Base-by-base conservation (phyloP, 2,113 vertebrate genomes). In the Sinocyclocheilus anshuiensis region DNA sequence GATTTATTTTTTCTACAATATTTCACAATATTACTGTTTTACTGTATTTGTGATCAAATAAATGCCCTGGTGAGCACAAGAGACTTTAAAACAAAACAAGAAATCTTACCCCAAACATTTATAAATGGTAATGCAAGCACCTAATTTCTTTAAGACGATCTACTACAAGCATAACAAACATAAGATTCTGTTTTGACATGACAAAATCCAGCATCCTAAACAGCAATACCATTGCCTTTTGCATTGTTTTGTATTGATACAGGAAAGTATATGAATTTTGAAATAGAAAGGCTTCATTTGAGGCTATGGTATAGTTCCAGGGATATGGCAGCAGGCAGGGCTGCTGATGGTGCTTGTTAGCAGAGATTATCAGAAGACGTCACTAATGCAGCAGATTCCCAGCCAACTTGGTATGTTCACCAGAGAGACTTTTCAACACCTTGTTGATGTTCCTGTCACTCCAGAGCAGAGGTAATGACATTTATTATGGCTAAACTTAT, bases 391-490 rank as follows among this genome's bases (percentile, higher is more conserved):
- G 18, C 15, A 26, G 22, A 76, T 39, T 55, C 24, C 77, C 69
- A 74, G 84, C 86, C 87, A 87, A 45, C 72, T 80, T 57, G 26
- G 77, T 57, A 61, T 84, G 39, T 53, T 81, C 65, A 36, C 65
- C 22, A 71, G 29, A 90, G 83, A 84, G 59, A 8, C 63, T 26
- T 81, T 84, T 87, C 81, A 84, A 81, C 87, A 87, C 39, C 24
- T 69, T 83, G 72, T 55, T 13, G 50, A 77, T 48, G 50, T 26
- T 53, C 36, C 79, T 53, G 76, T 71, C 86, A 86, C 79, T 59
- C 69, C 22, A 48, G 42, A 72, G 36, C 33, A 55, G 29, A 13
- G 24, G 20, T 16, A 42, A 22, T 42, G 45, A 76, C 79, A 53
- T 36, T 16, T n/a, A 67, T 48, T 63, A 15, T 63, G 12, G 63